Evolutionary conservation across 2,888 invertebrate species (phyloP).

Genomic region (Drosophila prolongata): DNA sequence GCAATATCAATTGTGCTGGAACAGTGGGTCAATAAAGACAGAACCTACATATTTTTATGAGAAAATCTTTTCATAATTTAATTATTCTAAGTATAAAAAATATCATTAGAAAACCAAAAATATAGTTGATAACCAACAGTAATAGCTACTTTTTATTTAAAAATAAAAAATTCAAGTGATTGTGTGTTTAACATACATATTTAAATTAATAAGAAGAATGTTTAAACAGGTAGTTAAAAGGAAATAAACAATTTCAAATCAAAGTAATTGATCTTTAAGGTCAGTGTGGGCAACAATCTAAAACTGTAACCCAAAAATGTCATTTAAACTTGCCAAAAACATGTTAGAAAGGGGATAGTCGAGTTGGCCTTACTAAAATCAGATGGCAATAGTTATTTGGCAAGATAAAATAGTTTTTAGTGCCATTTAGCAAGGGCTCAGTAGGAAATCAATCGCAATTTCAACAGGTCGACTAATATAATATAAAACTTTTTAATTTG

Average conservation of each 20-base stretch:
- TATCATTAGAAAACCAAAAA: no score
- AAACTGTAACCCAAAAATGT: not conserved
- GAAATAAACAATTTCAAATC: not conserved
- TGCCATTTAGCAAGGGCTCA: not conserved
- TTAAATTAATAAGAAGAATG: no score
- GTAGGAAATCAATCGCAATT: slow-evolving; percentile 5
- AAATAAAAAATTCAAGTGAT: no score
- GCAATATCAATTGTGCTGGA: slow-evolving; percentile 46
- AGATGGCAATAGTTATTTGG: not conserved
- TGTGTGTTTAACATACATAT: no score
- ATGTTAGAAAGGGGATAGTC: not conserved
- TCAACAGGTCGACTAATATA: not conserved
- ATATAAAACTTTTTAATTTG: not conserved
- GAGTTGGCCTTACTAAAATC: slow-evolving; percentile 2
- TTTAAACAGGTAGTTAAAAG: no score
- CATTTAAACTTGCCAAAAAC: slow-evolving; percentile 9
- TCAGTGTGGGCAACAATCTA: not conserved
- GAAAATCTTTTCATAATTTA: no score
- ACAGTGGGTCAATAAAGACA: slow-evolving; percentile 9
- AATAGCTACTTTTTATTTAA: no score
- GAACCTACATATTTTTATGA: no score
- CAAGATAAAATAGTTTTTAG: not conserved
- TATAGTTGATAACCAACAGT: no score
- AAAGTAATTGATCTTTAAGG: slow-evolving; percentile 5
- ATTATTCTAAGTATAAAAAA: no score